Evolutionary conservation across 2,888 invertebrate genomes (phyloP).

Genomic region (Diogma glabrata): DNA sequence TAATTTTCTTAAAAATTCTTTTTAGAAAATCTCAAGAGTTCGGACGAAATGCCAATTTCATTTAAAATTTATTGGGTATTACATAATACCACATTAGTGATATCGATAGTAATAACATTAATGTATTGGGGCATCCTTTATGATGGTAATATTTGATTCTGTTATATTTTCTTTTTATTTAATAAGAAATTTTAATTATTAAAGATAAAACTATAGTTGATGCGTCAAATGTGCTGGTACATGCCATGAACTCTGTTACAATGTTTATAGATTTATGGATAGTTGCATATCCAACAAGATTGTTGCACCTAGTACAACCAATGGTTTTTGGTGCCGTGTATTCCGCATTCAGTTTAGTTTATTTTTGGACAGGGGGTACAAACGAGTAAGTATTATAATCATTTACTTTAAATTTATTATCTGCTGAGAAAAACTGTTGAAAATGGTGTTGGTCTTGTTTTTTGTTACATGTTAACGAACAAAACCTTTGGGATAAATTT

Average conservation of each 20-base stretch:
- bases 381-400: conserved; percentile 37
- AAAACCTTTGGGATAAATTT: no score
- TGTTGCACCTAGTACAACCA: conserved; percentile 52
- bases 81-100: conserved; percentile 51
- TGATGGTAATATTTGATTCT: conserved; percentile 41
- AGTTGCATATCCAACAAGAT: conserved; percentile 57
- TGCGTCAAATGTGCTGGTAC: conserved; percentile 57
- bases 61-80: conserved; percentile 56
- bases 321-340: conserved; percentile 45
- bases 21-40: no score
- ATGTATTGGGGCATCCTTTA: conserved; percentile 54
- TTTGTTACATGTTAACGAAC: no score
- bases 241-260: conserved; percentile 61
- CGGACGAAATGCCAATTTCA: conserved; percentile 28
- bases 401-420: not conserved
- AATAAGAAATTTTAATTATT: no score
- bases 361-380: conserved; percentile 49
- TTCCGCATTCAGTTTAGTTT: conserved; percentile 46
- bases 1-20: no score
- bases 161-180: no score
- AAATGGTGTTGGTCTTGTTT: no score
- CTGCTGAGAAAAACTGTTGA: no score
- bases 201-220: no score
- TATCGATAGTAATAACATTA: conserved; percentile 58
- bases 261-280: conserved; percentile 62